Evolutionary conservation across 2,888 invertebrate genomes (phyloP), one percentile per base, ranked within the genome.

Genomic region (Zygogramma bicolorata): DNA sequence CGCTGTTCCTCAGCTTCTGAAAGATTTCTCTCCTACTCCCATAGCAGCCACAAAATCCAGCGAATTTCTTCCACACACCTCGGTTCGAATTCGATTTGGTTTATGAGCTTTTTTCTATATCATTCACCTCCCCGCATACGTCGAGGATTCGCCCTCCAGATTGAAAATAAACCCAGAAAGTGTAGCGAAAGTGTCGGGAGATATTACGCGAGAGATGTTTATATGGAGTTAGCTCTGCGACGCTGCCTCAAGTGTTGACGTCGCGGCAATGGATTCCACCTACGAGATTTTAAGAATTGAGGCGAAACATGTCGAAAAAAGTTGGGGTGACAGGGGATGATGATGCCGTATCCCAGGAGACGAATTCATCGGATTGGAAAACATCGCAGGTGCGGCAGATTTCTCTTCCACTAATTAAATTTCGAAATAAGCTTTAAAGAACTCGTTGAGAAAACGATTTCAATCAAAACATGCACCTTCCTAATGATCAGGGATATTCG

Each of bases 161-260:
- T 27, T 53, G 53, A 53, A 27, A 25, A 53, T 53, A 53, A 53
- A 53, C 53, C 53, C 25, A 22, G 53, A 53, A 53, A 22, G 53
- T 53, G 53, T 53, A 53, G 53, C 27, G 25, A 27, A n/a, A 53
- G 27, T 53, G 27, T 53, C 53, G 27, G 53, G 53, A 25, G 27
- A 53, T 53, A 27, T 53, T 53, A 53, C 27, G n/a, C 53, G 27
- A 15, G 27, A 15, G 53, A 25, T 53, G 53, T 53, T 53, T 53
- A 53, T 53, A 53, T 53, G 53, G 3, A 53, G 27, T 53, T 53
- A 53, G 3, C 38, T 13, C 13, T 38, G 38, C n/a, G n/a, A n/a
- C n/a, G n/a, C 6, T 31, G 31, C 8, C 31, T n/a, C n/a, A n/a
- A n/a, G n/a, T n/a, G 42, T 46, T 46, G 42, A 15, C 46, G 20